Percentiles rank a stretch among this genome's conserved stretches.
Evolutionary conservation across 2,797 vertebrate species (phyloP).

Genomic region (Microtus agrestis): DNA sequence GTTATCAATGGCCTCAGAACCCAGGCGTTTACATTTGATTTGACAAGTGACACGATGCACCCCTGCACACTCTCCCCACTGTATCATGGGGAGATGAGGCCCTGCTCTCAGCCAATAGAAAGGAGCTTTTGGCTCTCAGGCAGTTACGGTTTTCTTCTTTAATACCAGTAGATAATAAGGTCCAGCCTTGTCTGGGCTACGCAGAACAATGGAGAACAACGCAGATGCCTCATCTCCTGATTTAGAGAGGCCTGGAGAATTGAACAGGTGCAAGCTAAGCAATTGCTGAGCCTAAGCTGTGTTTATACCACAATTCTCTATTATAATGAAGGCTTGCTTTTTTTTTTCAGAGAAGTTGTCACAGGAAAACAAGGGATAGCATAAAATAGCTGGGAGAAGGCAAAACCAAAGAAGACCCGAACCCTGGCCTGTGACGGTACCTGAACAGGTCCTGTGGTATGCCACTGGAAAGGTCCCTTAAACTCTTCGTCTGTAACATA

Average conservation of each 20-base stretch:
- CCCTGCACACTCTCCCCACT: slow-evolving; percentile 49
- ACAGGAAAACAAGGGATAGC: background rate
- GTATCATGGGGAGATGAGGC: slow-evolving; percentile 47
- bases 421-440: background rate
- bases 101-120: slow-evolving; percentile 61
- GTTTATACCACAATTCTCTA: background rate
- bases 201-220: background rate
- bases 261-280: background rate
- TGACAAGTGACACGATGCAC: background rate
- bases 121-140: slow-evolving; percentile 46
- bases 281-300: background rate
- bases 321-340: background rate
- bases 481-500: background rate
- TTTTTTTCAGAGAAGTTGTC: background rate
- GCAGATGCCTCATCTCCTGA: background rate
- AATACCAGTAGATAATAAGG: slow-evolving; percentile 30
- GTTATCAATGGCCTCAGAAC: slow-evolving; percentile 10
- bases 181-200: background rate
- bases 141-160: background rate
- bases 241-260: background rate
- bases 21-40: slow-evolving; percentile 45
- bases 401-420: slow-evolving; percentile 13
- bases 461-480: background rate
- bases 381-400: background rate
- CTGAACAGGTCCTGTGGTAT: background rate